phyloP scores from a whole-genome alignment of 2,113 vertebrate genomes.

The Alethe castanea region DNA sequence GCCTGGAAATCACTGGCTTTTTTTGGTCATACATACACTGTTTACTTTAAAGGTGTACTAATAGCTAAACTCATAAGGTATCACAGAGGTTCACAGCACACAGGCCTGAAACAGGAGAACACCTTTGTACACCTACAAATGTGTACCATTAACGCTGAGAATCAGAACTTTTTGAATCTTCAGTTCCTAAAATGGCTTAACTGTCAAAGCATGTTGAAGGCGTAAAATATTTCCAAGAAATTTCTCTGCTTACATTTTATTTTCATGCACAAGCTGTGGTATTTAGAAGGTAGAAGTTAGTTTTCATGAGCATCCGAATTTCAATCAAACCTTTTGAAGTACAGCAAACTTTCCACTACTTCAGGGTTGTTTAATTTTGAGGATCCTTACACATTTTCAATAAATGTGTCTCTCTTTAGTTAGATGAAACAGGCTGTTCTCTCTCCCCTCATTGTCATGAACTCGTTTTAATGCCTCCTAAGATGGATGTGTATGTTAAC shows the following conservation, averaged over 20 bases:
- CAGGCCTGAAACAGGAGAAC: not conserved
- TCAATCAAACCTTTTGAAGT: not conserved
- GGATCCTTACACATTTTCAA: not conserved
- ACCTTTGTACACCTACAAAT: not conserved
- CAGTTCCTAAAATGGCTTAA: not conserved
- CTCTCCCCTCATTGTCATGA: not conserved
- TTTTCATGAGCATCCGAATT: accelerated
- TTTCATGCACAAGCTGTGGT: not conserved
- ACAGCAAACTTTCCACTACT: not conserved
- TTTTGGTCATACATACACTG: not conserved
- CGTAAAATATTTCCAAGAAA: not conserved
- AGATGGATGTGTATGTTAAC: not conserved
- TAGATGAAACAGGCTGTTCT: not conserved
- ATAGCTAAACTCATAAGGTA: not conserved
- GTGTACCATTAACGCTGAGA: not conserved
- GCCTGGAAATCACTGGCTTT: not conserved
- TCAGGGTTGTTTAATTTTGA: not conserved
- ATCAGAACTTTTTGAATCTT: not conserved
- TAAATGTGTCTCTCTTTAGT: not conserved
- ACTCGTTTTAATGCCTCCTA: not conserved
- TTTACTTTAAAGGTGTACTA: not conserved
- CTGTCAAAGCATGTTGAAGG: accelerated
- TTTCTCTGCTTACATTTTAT: not conserved
- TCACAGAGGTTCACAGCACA: not conserved
- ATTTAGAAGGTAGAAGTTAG: not conserved